Percentiles rank a stretch among this genome's conserved stretches.
phyloP scores from a whole-genome alignment of 2,888 invertebrate species.

The Incurvaria masculella region DNA sequence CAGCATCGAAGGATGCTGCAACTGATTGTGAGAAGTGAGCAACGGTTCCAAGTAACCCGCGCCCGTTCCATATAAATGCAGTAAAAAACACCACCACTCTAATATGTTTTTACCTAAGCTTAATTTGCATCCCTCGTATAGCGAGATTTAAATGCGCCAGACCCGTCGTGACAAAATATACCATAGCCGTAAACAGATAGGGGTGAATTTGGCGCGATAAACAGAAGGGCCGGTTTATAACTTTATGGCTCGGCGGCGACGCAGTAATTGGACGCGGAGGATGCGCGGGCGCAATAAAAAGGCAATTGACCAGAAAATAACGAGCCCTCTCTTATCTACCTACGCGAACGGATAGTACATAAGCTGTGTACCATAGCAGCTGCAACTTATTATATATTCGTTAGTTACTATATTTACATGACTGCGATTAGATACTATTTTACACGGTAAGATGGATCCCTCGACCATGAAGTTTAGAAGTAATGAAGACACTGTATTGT shows the following conservation, averaged over 20 bases:
- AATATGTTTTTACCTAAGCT: not conserved
- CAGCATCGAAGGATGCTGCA: not conserved
- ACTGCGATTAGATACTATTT: too few relatives aligned
- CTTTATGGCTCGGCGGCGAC: conserved; percentile 53
- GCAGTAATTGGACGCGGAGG: conserved; percentile 52
- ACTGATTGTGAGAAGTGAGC: not conserved
- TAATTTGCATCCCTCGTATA: not conserved
- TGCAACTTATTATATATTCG: conserved; percentile 32
- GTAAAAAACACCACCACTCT: conserved; percentile 44
- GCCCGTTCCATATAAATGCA: conserved; percentile 49
- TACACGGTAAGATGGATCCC: too few relatives aligned
- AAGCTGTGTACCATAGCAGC: conserved; percentile 35
- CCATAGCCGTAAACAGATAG: too few relatives aligned
- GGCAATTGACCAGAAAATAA: conserved; percentile 58
- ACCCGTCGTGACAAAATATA: not conserved
- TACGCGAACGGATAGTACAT: conserved; percentile 31
- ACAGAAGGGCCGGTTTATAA: conserved; percentile 8
- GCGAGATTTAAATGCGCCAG: not conserved
- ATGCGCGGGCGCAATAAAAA: conserved; percentile 54
- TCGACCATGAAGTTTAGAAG: too few relatives aligned
- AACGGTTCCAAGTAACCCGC: conserved; percentile 53
- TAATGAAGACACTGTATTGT: too few relatives aligned
- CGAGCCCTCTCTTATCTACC: conserved; percentile 32
- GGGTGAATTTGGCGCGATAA: not conserved
- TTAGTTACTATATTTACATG: too few relatives aligned